Evolutionary conservation across 2,797 vertebrate species (phyloP).

Genomic region (Adrianichthys oophorus): DNA sequence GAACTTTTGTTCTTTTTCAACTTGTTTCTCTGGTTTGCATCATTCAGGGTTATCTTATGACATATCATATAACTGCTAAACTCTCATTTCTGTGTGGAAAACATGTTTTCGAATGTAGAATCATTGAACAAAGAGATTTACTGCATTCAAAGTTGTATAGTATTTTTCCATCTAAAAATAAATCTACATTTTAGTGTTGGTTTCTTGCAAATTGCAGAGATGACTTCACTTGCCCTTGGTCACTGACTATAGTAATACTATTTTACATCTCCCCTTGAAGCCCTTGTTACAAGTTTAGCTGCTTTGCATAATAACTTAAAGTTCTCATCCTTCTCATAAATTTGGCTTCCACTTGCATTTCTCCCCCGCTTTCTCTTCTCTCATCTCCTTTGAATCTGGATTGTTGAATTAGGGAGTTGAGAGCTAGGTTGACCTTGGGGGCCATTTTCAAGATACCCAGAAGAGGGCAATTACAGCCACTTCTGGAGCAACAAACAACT

Average conservation of each 20-base stretch:
- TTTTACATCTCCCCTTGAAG: constrained; percentile 46
- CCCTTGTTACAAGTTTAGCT: constrained; percentile 52
- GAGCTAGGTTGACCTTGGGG: constrained; percentile 45
- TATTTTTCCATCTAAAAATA: background rate
- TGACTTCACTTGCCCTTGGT: constrained; percentile 20
- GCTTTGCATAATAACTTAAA: constrained; percentile 63
- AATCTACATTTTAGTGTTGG: constrained; percentile 7
- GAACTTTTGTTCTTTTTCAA: background rate
- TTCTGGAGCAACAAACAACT: constrained; percentile 77
- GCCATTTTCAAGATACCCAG: constrained; percentile 51
- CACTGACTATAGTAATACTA: constrained; percentile 8
- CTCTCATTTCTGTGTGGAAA: too few relatives aligned
- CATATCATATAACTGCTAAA: background rate
- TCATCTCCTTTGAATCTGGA: constrained; percentile 37
- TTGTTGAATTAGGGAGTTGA: constrained; percentile 51
- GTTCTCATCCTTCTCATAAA: constrained; percentile 42
- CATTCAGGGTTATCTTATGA: background rate
- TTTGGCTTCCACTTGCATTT: constrained; percentile 50
- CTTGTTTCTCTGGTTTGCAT: background rate
- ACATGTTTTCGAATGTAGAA: background rate
- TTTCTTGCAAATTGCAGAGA: constrained; percentile 15
- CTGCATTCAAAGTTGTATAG: background rate
- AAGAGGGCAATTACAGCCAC: constrained; percentile 59
- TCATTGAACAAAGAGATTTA: background rate
- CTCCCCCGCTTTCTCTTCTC: constrained; percentile 48